Evolutionary conservation across 2,888 invertebrate species (phyloP), one percentile per base, ranked within the genome.

Genomic region (Odontomyia ornata): DNA sequence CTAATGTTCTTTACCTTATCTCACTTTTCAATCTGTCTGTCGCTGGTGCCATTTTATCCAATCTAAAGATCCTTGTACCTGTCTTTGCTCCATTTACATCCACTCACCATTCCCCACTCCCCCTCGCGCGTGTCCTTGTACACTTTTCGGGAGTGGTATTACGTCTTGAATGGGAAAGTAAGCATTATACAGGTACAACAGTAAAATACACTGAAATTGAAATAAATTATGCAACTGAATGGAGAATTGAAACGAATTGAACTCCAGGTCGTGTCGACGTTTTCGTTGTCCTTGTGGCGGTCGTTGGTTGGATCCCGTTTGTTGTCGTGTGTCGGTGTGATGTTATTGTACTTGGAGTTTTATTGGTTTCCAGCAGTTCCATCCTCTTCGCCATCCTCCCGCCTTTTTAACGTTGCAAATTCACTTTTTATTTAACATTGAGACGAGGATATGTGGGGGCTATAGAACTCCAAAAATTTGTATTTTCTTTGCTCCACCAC

Each of bases 191-290:
- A 11, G 64, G 64, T 52, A 52, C 52, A 18, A 57, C 73, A 15
- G 36, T 36, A 27, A 30, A 57, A 13, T 21, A 60, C 36, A 73
- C 73, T 57, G 56, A 67, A 76, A 79, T 77, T 77, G 72, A 71
- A 56, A 79, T 79, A 79, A 79, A 79, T 77, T 77, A 79, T 79
- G 79, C 79, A 79, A 36, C 75, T 65, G 57, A 69, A 76, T 64
- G 75, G 76, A 77, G 79, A 79, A 77, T 79, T 79, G 79, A 79
- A 79, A 79, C 79, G 77, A 79, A 79, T 79, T 79, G 77, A 79
- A 78, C 77, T 76, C 71, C 75, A 69, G 69, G 72, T 69, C 69
- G 46, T 27, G 47, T 52, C 52, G 47, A 5, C n/a, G 47, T 52
- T 23, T 4, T 71, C 36, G 36, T 36, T 36, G 36, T 36, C 36